Evolutionary conservation across 1,140 invertebrate genomes (phyloP), one percentile per base, ranked within the genome.

Genomic region (Batillaria attramentaria): DNA sequence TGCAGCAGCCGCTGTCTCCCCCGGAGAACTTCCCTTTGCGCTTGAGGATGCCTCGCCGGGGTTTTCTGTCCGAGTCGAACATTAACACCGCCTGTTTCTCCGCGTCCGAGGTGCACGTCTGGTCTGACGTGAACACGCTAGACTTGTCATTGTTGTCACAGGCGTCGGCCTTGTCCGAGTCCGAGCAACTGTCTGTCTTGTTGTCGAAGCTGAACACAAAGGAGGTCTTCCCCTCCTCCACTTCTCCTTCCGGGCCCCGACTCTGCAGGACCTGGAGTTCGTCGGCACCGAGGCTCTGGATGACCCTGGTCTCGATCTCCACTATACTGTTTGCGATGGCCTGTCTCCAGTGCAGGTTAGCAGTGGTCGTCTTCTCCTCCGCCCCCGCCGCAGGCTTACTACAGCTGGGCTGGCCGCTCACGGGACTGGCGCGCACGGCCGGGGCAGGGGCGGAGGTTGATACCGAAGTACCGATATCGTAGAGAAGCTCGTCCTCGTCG

Each of bases 11-110:
- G 79, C 84, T 87, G 60, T 89, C 87, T n/a, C 85, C 84, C 41
- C 86, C 84, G 73, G 84, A 87, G 69, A 87, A 88, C 79, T 87
- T 87, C 31, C 86, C 86, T 68, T 83, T 86, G 33, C 87, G 81
- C 74, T 90, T 90, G 31, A 90, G 77, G 72, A 90, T 90, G 24
- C 88, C 80, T 35, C 86, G 79, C 31, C 81, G 83, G 68, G 89
- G 89, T 77, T 85, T 88, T 72, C 79, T 84, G 31, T 84, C 83
- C 28, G 85, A 87, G 75, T 90, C 87, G 79, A 89, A 88, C 1
- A 84, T 83, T 54, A 79, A 76, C 57, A 78, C 83, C 13, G 35
- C 57, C 70, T 54, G 39, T n/a, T 65, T 50, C n/a, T 70, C 62
- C 41, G 13, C 28, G 43, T 31, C 46, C 57, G 6, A 24, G 6